phyloP scores from a whole-genome alignment of 2,888 invertebrate species.

The Terebella lapidaria region DNA sequence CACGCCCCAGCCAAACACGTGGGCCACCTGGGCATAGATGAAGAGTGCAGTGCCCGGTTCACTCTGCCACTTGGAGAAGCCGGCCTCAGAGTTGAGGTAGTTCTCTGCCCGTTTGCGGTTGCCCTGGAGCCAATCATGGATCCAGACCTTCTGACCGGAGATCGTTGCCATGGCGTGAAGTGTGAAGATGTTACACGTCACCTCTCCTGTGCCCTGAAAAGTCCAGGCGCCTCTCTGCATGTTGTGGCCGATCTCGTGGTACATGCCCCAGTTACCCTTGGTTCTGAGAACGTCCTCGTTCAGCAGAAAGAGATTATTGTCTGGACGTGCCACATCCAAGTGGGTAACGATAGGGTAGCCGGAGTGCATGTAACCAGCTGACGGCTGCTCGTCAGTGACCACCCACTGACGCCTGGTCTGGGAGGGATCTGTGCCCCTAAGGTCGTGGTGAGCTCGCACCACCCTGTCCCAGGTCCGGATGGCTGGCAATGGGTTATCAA shows the following conservation, averaged over 20 bases:
- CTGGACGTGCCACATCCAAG: slow-evolving; percentile 21
- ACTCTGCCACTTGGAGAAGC: slow-evolving; percentile 22
- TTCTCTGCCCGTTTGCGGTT: slow-evolving; percentile 9
- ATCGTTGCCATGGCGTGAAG: slow-evolving; percentile 27
- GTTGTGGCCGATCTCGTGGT: slow-evolving; percentile 35
- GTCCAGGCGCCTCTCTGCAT: slow-evolving; percentile 30
- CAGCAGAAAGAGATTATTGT: slow-evolving; percentile 17
- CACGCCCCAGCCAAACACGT: slow-evolving; percentile 25
- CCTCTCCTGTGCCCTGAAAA: slow-evolving; percentile 24
- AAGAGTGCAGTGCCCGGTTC: slow-evolving; percentile 22
- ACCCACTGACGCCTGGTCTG: slow-evolving; percentile 18
- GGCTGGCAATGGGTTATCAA: slow-evolving; percentile 16
- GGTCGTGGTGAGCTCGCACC: slow-evolving; percentile 20
- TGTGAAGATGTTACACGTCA: slow-evolving; percentile 31
- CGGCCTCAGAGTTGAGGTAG: slow-evolving; percentile 21
- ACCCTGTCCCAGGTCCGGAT: slow-evolving; percentile 26
- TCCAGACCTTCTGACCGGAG: slow-evolving; percentile 16
- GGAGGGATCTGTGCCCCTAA: slow-evolving; percentile 18
- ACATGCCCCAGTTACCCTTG: slow-evolving; percentile 29
- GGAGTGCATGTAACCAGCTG: slow-evolving; percentile 27
- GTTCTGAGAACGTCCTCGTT: slow-evolving; percentile 9
- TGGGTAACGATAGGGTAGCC: slow-evolving; percentile 32
- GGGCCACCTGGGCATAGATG: slow-evolving; percentile 26
- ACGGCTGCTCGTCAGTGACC: slow-evolving; percentile 25
- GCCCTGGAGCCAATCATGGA: slow-evolving; percentile 23